These are phyloP conservation scores for Cuniculus paca DNA, from an alignment of 2,797 vertebrate genomes.

Conservation along the genomic window DNA sequence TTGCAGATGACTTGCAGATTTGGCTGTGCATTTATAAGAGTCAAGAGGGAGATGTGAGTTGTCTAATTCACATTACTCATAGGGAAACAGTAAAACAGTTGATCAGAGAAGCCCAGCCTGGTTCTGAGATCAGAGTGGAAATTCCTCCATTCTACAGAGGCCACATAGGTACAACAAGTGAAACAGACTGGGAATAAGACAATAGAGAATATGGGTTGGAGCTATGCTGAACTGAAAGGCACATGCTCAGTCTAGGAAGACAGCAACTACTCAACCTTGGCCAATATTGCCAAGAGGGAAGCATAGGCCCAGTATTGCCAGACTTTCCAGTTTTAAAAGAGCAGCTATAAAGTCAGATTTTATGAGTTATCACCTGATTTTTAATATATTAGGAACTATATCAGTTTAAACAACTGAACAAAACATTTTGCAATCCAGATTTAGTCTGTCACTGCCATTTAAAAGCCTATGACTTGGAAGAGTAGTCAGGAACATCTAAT, in stretches of 20 bases:
- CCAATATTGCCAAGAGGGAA: neutral
- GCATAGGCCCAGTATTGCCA: neutral
- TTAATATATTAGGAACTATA: neutral
- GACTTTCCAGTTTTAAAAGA: conserved; percentile 15
- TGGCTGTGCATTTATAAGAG: neutral
- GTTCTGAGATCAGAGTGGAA: conserved; percentile 32
- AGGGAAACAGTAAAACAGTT: conserved; percentile 36
- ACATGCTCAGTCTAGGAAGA: neutral
- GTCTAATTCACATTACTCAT: conserved; percentile 29
- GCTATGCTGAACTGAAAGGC: neutral
- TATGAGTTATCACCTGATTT: neutral
- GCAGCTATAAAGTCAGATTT: neutral
- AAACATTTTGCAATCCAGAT: neutral
- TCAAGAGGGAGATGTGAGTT: conserved; percentile 45
- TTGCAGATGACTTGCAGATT: conserved; percentile 33
- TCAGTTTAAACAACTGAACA: conserved; percentile 19
- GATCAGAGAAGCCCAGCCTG: neutral
- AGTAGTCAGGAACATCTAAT: conserved; percentile 20
- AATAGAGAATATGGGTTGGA: neutral
- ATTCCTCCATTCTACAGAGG: neutral
- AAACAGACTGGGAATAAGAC: neutral
- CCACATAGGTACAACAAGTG: neutral
- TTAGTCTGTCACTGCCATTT: neutral
- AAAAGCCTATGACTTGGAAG: conserved; percentile 5
- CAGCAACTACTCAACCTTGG: neutral